These are phyloP conservation scores for Drosophila ercepeae DNA, from an alignment of 1,140 invertebrate genomes.

Conservation along the genomic window DNA sequence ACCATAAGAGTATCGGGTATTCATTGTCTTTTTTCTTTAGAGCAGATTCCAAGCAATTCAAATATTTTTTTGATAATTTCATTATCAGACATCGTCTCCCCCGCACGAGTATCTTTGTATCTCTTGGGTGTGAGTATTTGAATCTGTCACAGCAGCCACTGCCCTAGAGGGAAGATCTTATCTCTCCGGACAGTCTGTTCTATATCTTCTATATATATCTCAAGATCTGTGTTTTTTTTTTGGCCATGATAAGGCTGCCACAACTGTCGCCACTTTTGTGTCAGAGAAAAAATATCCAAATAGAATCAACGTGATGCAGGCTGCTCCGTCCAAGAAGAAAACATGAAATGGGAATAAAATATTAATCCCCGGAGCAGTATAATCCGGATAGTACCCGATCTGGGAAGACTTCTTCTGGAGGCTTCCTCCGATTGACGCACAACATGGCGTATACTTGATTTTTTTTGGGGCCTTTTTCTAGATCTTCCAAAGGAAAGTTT, in stretches of 20 bases:
- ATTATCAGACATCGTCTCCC: constrained; percentile 46
- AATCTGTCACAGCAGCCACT: constrained; percentile 18
- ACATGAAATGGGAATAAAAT: background rate
- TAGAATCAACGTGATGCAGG: constrained; percentile 8
- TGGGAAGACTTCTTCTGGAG: background rate
- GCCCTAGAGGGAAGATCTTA: background rate
- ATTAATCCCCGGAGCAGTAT: background rate
- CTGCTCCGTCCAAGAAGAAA: too few species aligned
- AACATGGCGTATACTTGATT: constrained; percentile 24
- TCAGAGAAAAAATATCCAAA: constrained; percentile 2
- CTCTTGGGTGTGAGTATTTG: background rate
- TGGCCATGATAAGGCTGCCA: constrained; percentile 62
- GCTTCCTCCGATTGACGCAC: constrained; percentile 23
- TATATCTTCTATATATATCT: background rate
- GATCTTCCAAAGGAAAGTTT: background rate
- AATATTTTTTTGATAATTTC: constrained; percentile 72
- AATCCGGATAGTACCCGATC: constrained; percentile 6
- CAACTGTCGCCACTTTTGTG: constrained; percentile 52
- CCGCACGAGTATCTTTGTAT: constrained; percentile 2
- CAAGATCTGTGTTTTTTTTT: constrained; percentile 7
- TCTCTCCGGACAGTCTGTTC: background rate
- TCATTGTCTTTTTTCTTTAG: background rate
- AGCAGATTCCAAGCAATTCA: constrained; percentile 37
- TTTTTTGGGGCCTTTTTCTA: background rate
- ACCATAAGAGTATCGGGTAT: too few species aligned